Conservation (phyloP, 2,797 vertebrate species). For the Moxostoma hubbsi region DNA sequence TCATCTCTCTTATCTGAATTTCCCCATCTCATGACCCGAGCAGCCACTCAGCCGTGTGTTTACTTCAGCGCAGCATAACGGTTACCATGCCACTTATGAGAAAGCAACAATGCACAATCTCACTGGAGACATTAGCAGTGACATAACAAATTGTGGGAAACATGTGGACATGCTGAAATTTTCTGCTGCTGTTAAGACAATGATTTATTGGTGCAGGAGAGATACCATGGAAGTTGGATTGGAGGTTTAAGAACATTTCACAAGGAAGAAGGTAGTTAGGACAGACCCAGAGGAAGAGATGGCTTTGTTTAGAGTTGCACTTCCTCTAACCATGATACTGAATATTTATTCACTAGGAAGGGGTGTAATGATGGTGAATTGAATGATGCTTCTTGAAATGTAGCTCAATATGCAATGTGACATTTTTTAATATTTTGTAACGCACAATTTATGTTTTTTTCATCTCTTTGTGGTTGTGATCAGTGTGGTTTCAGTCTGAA, state of each 20-base stretch:
- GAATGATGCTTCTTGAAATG: too few relatives aligned
- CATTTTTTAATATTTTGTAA: not conserved
- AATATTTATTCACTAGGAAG: not conserved
- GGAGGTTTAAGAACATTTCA: constrained; percentile 17
- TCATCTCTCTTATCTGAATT: not conserved
- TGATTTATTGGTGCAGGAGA: constrained; percentile 20
- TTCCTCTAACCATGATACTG: not conserved
- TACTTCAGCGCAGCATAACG: not conserved
- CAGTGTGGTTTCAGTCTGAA: not conserved
- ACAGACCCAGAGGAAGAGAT: not conserved
- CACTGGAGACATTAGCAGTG: not conserved
- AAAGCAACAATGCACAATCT: constrained; percentile 10
- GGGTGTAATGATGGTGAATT: not conserved
- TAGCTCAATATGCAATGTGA: too few relatives aligned
- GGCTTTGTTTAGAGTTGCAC: not conserved
- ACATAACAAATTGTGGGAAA: constrained; percentile 28
- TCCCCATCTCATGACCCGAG: not conserved
- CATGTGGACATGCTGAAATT: constrained; percentile 24
- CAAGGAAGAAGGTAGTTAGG: not conserved
- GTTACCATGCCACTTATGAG: constrained; percentile 3
- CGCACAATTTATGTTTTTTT: not conserved
- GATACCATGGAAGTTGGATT: not conserved
- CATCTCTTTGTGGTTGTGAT: not conserved
- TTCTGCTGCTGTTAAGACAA: constrained; percentile 28
- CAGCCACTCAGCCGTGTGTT: not conserved